Evolutionary conservation across 53 echinoderm and acorn worm species (phyloP).

Genomic region (Mesocentrotus franciscanus): DNA sequence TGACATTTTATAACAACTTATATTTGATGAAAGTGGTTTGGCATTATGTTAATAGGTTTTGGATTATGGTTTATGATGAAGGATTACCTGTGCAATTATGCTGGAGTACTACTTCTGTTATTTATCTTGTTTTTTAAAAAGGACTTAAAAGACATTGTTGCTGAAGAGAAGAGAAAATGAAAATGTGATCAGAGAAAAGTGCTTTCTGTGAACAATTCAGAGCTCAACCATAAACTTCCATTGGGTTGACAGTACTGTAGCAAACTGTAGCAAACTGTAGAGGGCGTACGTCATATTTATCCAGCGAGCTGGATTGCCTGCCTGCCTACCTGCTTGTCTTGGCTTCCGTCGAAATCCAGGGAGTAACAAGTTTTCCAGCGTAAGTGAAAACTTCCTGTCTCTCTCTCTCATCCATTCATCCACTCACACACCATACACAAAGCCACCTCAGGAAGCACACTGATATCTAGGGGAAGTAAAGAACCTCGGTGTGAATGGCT

Average conservation of each 20-base stretch:
- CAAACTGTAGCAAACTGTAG: slow-evolving; percentile 39
- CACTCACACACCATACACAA: background rate
- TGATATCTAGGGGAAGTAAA: background rate
- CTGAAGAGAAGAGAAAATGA: background rate
- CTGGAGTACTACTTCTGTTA: no score
- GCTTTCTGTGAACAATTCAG: background rate
- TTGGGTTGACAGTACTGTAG: background rate
- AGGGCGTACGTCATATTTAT: background rate
- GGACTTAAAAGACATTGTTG: background rate
- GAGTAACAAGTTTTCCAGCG: background rate
- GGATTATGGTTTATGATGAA: no score
- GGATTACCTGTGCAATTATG: no score
- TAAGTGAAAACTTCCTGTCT: slow-evolving; percentile 36
- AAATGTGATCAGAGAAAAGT: background rate
- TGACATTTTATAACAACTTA: no score
- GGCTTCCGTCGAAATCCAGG: background rate
- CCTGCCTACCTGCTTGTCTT: background rate
- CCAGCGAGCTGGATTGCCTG: background rate
- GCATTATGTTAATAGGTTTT: no score
- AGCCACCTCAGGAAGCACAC: background rate
- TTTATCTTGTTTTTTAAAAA: no score
- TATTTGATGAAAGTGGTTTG: background rate
- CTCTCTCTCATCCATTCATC: background rate
- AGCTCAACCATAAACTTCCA: background rate
- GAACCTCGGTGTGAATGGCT: background rate